Evolutionary conservation across 2,888 invertebrate genomes (phyloP).

Genomic region (Reticulitermes lucifugus): DNA sequence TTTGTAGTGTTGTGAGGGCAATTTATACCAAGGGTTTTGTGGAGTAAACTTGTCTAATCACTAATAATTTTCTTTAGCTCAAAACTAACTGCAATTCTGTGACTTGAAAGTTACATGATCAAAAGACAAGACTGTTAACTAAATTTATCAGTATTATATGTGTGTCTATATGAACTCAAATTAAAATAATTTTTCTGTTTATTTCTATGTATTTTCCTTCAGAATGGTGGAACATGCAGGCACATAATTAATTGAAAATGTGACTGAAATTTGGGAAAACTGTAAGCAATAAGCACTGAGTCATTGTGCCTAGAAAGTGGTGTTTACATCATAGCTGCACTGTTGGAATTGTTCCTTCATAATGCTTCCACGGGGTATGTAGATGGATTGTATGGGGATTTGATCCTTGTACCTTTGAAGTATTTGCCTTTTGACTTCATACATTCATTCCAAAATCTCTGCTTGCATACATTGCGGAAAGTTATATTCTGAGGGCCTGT

Average conservation of each 20-base stretch:
- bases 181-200: not conserved
- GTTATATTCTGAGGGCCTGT: no score
- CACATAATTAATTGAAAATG: not conserved
- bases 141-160: not conserved
- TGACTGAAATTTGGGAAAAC: no score
- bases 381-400: no score
- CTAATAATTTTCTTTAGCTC: not conserved
- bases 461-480: no score
- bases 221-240: not conserved
- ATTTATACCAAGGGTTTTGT: not conserved
- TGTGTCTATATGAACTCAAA: not conserved
- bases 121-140: conserved; percentile 21
- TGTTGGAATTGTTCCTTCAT: no score
- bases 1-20: not conserved
- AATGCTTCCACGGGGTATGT: no score
- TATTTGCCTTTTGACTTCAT: no score
- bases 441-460: no score
- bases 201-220: not conserved
- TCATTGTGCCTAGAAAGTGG: no score
- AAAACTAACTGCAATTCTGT: conserved; percentile 1
- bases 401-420: no score
- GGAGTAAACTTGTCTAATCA: not conserved
- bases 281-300: no score
- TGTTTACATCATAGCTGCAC: no score
- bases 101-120: not conserved